These are phyloP conservation scores for Campylorhamphus procurvoides DNA, from an alignment of 2,113 vertebrate genomes.

Conservation along the genomic window DNA sequence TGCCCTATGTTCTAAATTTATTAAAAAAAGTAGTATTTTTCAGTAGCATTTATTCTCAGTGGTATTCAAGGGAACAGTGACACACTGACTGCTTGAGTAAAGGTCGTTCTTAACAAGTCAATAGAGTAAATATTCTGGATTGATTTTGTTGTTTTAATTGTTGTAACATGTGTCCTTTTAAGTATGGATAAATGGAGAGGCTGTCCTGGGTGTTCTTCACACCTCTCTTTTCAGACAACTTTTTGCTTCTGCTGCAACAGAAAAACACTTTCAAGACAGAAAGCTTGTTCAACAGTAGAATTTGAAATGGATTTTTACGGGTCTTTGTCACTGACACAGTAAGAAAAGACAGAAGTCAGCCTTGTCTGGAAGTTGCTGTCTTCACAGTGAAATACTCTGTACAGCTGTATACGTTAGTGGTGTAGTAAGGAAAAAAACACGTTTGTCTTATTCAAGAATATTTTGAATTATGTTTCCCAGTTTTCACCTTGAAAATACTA, in stretches of 20 bases:
- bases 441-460: neutral
- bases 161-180: constrained; percentile 7
- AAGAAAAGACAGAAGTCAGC: neutral
- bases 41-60: neutral
- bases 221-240: neutral
- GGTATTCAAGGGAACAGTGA: neutral
- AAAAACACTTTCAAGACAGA: neutral
- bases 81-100: neutral
- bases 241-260: neutral
- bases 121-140: constrained; percentile 51
- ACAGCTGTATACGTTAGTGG: neutral
- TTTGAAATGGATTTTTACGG: neutral
- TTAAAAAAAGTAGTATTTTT: neutral
- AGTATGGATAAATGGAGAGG: neutral
- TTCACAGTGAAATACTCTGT: neutral
- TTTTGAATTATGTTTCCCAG: neutral
- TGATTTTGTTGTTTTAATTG: constrained; percentile 45
- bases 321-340: neutral
- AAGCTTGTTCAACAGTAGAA: neutral
- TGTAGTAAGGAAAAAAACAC: neutral
- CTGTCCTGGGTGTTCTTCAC: neutral
- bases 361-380: neutral
- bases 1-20: neutral
- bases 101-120: constrained; percentile 2
- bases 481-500: neutral